These are phyloP conservation scores for Stenotaenia linearis DNA, from an alignment of 2,888 invertebrate species.

Conservation along the genomic window DNA sequence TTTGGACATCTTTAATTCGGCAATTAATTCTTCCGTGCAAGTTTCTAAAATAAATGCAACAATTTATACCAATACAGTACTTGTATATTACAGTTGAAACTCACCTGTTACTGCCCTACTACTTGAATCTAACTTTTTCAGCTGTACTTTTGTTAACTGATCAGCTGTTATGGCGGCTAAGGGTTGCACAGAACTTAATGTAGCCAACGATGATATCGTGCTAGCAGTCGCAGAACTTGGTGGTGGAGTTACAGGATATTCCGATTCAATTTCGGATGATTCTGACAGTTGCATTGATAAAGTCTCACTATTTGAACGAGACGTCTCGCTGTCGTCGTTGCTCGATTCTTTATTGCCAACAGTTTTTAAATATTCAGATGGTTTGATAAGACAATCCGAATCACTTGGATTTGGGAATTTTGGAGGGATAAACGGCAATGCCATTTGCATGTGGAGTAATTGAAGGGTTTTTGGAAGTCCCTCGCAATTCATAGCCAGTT, in stretches of 20 bases:
- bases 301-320: conserved; percentile 30
- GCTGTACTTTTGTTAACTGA: conserved; percentile 75
- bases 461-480: conserved; percentile 12
- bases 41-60: not conserved
- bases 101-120: not conserved
- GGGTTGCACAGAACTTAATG: conserved; percentile 57
- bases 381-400: conserved; percentile 81
- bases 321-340: conserved; percentile 30
- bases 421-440: conserved; percentile 83
- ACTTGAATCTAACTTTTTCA: conserved; percentile 60
- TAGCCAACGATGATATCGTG: conserved; percentile 44
- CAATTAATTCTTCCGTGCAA: conserved; percentile 76
- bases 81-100: not conserved
- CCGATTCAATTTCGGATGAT: conserved; percentile 6
- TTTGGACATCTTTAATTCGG: conserved; percentile 84
- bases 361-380: conserved; percentile 83
- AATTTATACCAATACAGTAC: not conserved
- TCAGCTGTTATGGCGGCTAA: conserved; percentile 82
- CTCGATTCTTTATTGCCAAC: conserved; percentile 49
- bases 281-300: conserved; percentile 33
- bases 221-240: conserved; percentile 2
- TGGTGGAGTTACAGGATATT: not conserved
- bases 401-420: conserved; percentile 68
- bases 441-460: conserved; percentile 60
- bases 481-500: conserved; percentile 29